phyloP scores from a whole-genome alignment of 1,140 invertebrate genomes.

The Archivesica marissinica region DNA sequence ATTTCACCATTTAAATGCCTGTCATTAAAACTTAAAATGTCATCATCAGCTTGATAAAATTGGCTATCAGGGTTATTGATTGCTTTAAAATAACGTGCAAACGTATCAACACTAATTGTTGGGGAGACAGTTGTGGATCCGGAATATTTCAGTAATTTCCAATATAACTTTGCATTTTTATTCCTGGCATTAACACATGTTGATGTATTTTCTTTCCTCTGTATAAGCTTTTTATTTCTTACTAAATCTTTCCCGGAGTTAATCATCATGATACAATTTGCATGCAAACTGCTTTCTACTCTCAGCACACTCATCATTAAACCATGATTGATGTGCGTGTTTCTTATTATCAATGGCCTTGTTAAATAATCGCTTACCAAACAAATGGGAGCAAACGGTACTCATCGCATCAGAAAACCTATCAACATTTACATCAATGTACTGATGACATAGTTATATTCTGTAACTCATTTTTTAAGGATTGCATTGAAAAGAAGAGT shows the following conservation, averaged over 20 bases:
- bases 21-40: no score
- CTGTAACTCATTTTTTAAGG: background rate
- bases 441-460: background rate
- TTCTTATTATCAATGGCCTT: background rate
- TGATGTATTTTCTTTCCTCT: background rate
- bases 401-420: no score
- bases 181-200: background rate
- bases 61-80: slow-evolving; percentile 9
- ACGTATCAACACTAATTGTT: background rate
- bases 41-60: no score
- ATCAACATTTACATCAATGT: no score
- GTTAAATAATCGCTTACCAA: background rate
- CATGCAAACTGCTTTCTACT: background rate
- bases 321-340: background rate
- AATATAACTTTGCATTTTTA: slow-evolving; percentile 17
- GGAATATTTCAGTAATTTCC: background rate
- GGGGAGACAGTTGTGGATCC: no score
- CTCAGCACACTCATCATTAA: slow-evolving; percentile 7
- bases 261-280: background rate
- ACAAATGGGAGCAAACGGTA: background rate
- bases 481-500: background rate
- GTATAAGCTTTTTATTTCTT: background rate
- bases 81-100: slow-evolving; percentile 4
- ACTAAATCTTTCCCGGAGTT: background rate
- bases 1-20: no score